phyloP scores from a whole-genome alignment of 2,797 vertebrate genomes.

The Onychomys arenicola region DNA sequence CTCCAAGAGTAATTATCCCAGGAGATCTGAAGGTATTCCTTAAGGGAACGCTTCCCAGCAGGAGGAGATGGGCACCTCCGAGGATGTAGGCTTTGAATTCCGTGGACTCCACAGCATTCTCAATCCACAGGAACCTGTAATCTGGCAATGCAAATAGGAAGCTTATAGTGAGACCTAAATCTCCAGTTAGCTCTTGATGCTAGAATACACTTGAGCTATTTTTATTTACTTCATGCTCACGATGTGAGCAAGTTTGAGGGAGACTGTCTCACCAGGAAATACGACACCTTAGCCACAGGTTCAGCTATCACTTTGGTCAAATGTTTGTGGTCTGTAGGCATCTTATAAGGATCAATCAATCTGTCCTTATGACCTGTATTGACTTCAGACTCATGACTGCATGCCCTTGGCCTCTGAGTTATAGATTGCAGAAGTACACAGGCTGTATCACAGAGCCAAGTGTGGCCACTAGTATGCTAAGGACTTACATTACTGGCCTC shows the following conservation, averaged over 20 bases:
- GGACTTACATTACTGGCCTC: rapidly evolving
- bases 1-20: not conserved
- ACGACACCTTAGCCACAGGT: rapidly evolving
- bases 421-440: not conserved
- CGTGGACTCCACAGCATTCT: rapidly evolving
- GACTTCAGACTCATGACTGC: not conserved
- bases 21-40: not conserved
- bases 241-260: not conserved
- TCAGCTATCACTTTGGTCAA: not conserved
- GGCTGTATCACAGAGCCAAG: no score
- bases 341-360: not conserved
- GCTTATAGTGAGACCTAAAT: no score
- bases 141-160: not conserved
- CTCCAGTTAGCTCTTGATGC: not conserved
- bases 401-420: not conserved
- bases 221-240: not conserved
- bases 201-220: not conserved
- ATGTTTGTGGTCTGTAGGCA: not conserved
- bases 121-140: rapidly evolving
- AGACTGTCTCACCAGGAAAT: rapidly evolving
- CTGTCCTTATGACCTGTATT: not conserved
- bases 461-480: not conserved
- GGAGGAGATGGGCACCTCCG: not conserved
- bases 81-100: rapidly evolving
- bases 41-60: not conserved